Evolutionary conservation across 2,113 vertebrate species (phyloP).

Genomic region (Psettodes erumei): DNA sequence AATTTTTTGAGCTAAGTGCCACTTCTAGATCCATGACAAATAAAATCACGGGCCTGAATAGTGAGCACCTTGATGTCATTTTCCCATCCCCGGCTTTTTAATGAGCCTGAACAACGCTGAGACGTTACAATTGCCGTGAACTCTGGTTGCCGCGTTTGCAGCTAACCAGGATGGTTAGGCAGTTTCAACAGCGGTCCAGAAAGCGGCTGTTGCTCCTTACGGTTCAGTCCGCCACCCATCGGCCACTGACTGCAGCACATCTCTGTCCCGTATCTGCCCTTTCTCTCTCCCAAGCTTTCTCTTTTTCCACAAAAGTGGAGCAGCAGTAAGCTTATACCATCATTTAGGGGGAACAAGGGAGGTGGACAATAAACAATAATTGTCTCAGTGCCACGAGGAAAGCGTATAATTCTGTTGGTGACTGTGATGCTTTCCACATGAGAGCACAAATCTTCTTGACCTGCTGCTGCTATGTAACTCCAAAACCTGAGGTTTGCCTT

Average conservation of each 20-base stretch:
- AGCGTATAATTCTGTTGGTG: constrained; percentile 72
- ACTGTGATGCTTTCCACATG: constrained; percentile 76
- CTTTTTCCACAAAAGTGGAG: constrained; percentile 53
- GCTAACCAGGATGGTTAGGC: constrained; percentile 37
- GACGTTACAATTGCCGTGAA: constrained; percentile 45
- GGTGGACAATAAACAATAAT: constrained; percentile 75
- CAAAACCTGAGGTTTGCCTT: constrained; percentile 68
- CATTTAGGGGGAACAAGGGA: constrained; percentile 63
- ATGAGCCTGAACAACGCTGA: constrained; percentile 60
- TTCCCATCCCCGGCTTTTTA: constrained; percentile 69
- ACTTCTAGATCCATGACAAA: constrained; percentile 75
- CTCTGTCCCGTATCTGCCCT: constrained; percentile 57
- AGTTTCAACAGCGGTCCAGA: constrained; percentile 63
- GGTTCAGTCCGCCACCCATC: constrained; percentile 28
- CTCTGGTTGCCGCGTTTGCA: constrained; percentile 35
- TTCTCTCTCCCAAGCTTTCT: constrained; percentile 36
- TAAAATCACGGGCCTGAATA: constrained; percentile 67
- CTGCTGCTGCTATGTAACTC: constrained; percentile 61
- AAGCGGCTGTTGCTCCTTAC: constrained; percentile 33
- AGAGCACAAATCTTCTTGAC: constrained; percentile 71
- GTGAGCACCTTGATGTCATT: constrained; percentile 68
- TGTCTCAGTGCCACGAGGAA: constrained; percentile 70
- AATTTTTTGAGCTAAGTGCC: constrained; percentile 64
- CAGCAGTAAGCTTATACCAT: constrained; percentile 65
- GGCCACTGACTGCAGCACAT: constrained; percentile 33